Percentiles rank a stretch among this genome's conserved stretches.
phyloP scores from a whole-genome alignment of 2,113 vertebrate species.

The cat (Felis catus) region DNA sequence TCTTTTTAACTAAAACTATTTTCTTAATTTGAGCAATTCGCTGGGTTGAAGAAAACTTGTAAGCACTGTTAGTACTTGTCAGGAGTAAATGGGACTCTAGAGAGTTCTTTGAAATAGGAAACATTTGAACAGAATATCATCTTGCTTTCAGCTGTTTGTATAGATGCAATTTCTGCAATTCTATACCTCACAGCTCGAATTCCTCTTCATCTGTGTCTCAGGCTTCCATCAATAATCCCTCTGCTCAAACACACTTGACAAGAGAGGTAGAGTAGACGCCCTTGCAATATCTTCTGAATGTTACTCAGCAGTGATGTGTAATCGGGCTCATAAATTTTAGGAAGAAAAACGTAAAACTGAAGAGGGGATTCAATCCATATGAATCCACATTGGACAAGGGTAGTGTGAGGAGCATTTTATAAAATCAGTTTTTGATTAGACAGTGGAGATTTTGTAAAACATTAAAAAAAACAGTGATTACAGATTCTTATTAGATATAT shows the following conservation, averaged over 20 bases:
- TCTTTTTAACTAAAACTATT: conserved; percentile 67
- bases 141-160: conserved; percentile 76
- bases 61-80: conserved; percentile 66
- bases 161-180: conserved; percentile 74
- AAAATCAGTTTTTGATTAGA: conserved; percentile 65
- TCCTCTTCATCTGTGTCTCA: conserved; percentile 74
- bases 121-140: conserved; percentile 76
- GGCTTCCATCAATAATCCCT: conserved; percentile 72
- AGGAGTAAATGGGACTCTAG: conserved; percentile 71
- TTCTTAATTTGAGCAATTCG: conserved; percentile 77
- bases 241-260: conserved; percentile 71
- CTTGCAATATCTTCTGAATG: conserved; percentile 72
- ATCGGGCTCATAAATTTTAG: conserved; percentile 41
- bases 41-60: conserved; percentile 58
- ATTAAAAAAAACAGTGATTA: conserved; percentile 33
- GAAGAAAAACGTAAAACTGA: conserved; percentile 64
- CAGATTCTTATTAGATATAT: background rate
- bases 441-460: conserved; percentile 31
- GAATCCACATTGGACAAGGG: conserved; percentile 15
- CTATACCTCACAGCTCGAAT: conserved; percentile 68
- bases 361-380: conserved; percentile 28
- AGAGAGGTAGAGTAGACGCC: conserved; percentile 34
- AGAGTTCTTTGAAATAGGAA: conserved; percentile 78
- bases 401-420: conserved; percentile 37
- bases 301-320: conserved; percentile 71